Base-by-base conservation (phyloP, 1,140 invertebrate species). In the Mactra quadrangularis region DNA sequence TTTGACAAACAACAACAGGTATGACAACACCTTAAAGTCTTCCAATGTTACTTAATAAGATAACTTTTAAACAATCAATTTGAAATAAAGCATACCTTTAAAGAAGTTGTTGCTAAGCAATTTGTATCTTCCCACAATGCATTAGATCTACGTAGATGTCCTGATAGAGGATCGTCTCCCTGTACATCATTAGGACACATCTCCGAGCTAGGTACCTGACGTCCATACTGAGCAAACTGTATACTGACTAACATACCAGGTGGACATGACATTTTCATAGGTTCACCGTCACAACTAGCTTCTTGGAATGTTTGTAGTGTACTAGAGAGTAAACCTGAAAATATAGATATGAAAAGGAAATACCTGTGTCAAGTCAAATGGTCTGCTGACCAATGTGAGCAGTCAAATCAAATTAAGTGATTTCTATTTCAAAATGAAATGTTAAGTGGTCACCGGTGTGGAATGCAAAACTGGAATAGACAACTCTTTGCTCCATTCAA, bases 231-330 rank as follows among this genome's bases (percentile, higher is more conserved):
- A 0, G 96, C 97, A 84, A 97, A 94, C 89, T 97, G 96, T 76
- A 98, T 96, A 78, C 96, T 96, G 86, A 98, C 97, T 78, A 96
- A 96, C 2, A 97, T 98, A 45, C 96, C 96, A 6, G 95, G 93
- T 17, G 97, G 97, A 94, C 97, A 98, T 83, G 95, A 95, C 53
- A 98, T 94, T 27, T 95, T 95, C 91, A 98, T 95, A 88, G 95
- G 94, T 88, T 98, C 96, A 70, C 96, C 96, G 90, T 98, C 97
- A 92, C 97, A 98, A 3, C 96, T 96, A 4, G 96, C 96, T 86
- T 96, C 95, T 91, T 98, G 96, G 93, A 97, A 97, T 71, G 97
- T 98, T 88, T 96, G 95, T 83, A 98, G 94, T 19, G 97, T 98
- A 50, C 96, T 96, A 88, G 97, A 96, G 84, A 98, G 95, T 72